Evolutionary conservation across 2,888 invertebrate genomes (phyloP), one percentile per base, ranked within the genome.

Genomic region (Erebia epiphron): DNA sequence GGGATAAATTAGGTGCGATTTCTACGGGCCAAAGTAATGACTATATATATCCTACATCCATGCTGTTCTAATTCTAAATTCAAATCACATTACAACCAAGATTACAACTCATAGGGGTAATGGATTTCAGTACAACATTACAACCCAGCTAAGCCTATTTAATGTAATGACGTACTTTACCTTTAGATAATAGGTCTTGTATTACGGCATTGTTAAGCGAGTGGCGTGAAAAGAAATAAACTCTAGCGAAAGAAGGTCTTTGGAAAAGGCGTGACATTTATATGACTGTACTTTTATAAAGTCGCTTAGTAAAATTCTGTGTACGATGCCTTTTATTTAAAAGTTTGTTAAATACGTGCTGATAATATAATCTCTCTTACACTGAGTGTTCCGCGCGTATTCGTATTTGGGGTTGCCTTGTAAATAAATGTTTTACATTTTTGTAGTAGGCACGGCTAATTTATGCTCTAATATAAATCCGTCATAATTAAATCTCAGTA

Each of bases 241-340:
- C 26, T 62, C 14, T 10, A 52, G 16, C 35, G 64, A 3, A 64
- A 56, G 13, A 54, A 56, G 43, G 43, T 43, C 54, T 41, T 54
- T 54, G 52, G 16, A 65, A 65, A 65, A 43, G 65, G 26, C 56
- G 13, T 14, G 65, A 65, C 65, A 56, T 65, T 65, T 65, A 43
- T 43, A 65, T 56, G 56, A 65, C 65, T 18, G 54, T 56, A 65
- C 65, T 41, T 56, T 65, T 65, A 65, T 56, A 65, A 65, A 65
- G 43, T 43, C 41, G 41, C 43, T 65, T 43, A 65, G 65, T 65
- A 56, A 43, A 65, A 65, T 56, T 65, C 65, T 56, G 18, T 65
- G 65, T 65, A 43, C 65, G 14, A 7, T 65, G 56, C 18, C 21
- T 43, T 56, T 43, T 41, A 56, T 56, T 18, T 54, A n/a, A 18